Percentiles rank a stretch among this genome's conserved stretches.
Evolutionary conservation across 1,140 invertebrate species (phyloP).

Genomic region (Scylla paramamosain): DNA sequence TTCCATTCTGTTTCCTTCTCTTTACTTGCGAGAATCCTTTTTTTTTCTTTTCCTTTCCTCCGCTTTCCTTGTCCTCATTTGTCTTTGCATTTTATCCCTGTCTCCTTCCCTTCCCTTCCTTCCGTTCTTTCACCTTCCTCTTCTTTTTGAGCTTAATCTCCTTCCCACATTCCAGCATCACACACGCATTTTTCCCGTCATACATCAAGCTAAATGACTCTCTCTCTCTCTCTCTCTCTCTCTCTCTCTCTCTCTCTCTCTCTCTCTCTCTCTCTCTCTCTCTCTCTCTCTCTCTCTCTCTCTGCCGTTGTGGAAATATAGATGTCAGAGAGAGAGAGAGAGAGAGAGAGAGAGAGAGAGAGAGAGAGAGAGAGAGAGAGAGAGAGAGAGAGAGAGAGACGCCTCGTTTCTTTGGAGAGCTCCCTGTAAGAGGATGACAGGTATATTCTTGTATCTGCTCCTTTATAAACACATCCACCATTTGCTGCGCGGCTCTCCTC

Average conservation of each 20-base stretch:
- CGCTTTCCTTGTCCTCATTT: background rate
- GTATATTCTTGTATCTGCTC: too few relatives aligned
- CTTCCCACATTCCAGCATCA: background rate
- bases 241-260: slow-evolving; percentile 23
- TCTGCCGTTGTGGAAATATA: background rate
- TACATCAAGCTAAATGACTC: background rate
- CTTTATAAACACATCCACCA: too few relatives aligned
- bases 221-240: slow-evolving; percentile 49
- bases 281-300: slow-evolving; percentile 28
- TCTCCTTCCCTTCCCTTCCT: background rate
- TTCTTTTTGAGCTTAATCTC: background rate
- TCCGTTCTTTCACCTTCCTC: background rate
- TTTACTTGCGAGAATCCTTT: background rate
- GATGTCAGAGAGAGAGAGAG: too few relatives aligned
- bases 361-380: background rate
- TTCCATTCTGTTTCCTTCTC: background rate
- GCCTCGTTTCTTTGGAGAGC: background rate
- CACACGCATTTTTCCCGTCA: background rate
- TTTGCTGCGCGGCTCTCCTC: too few relatives aligned
- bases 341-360: background rate
- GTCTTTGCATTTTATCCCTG: background rate
- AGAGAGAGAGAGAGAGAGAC: slow-evolving; percentile 4
- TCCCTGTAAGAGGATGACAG: background rate
- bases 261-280: background rate
- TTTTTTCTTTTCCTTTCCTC: background rate